phyloP scores from a whole-genome alignment of 2,888 invertebrate species.

The Lagria hirta region DNA sequence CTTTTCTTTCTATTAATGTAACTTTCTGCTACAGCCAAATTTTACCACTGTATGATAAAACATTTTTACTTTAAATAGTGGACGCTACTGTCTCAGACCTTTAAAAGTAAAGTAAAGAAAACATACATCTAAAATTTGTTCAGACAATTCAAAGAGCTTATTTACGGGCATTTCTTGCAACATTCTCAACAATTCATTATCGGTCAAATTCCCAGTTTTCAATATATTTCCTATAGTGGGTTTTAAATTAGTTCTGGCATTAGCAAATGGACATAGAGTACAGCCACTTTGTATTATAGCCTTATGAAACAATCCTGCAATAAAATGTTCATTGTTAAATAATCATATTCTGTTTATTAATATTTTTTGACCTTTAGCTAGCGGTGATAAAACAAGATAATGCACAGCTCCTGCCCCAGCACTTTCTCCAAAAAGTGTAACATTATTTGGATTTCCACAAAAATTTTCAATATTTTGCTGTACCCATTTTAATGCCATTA shows the following conservation, averaged over 20 bases:
- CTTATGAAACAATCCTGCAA: conserved; percentile 37
- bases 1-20: no score
- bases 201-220: conserved; percentile 45
- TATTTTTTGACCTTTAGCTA: conserved; percentile 54
- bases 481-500: conserved; percentile 58
- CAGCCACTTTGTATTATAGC: conserved; percentile 49
- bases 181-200: conserved; percentile 48
- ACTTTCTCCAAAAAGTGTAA: conserved; percentile 59
- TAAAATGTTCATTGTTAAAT: no score
- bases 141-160: conserved; percentile 15
- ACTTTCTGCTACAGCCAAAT: no score
- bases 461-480: conserved; percentile 53
- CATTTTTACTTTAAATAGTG: no score
- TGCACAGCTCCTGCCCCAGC: conserved; percentile 57
- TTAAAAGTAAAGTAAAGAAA: no score
- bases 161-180: conserved; percentile 48
- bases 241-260: conserved; percentile 21
- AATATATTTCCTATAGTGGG: conserved; percentile 47
- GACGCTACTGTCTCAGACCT: no score
- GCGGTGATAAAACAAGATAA: conserved; percentile 55
- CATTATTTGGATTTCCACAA: conserved; percentile 43
- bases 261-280: conserved; percentile 42
- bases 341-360: not conserved
- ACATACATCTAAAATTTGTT: conserved; percentile 5
- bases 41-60: no score